Base-by-base conservation (phyloP, 2,888 invertebrate species). In the Apoda limacodes region DNA sequence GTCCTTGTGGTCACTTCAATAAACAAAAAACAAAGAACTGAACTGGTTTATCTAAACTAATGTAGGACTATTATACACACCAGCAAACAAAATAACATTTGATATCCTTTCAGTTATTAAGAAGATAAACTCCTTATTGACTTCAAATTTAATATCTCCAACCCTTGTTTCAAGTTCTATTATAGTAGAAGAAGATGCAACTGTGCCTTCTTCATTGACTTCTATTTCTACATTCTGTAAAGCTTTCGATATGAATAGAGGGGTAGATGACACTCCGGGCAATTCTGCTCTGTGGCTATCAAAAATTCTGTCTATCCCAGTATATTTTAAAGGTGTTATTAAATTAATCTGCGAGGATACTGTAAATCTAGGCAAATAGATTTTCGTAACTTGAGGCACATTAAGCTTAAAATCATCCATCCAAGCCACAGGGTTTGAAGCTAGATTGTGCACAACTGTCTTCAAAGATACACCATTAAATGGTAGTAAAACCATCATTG, bases 121-220 rank as follows among this genome's bases (percentile, higher is more conserved):
- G 57, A 85, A 89, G 19, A 83, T 81, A 48, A 89, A 89, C 10
- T 88, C 88, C 46, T 82, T 83, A 48, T 88, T 88, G 0, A 86
- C 84, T 43, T 81, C 76, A 45, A 88, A 85, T 40, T 82, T 78
- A 13, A 85, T 85, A 1, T 64, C 67, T 13, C 75, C 39, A 20
- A 75, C 64, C 15, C 76, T 67, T 17, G 76, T 72, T 50, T 80
- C 75, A 23, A 80, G 50, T 1, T 74, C 75, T 0, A 76, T 60
- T 0, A 78, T 78, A 3, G 88, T 83, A 1, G 85, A 83, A 0
- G 86, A 85, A 1, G 85, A 81, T 1, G 90, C 89, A 2, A 85
- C 83, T 0, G 89, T 90, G 1, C 91, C 91, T 51, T 88, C 84
- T 62, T 91, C 91, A 30, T 84, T 85, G 0, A 91, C 89, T 47